Evolutionary conservation across 2,888 invertebrate genomes (phyloP), one percentile per base, ranked within the genome.

Genomic region (Cyrtodaria siliqua): DNA sequence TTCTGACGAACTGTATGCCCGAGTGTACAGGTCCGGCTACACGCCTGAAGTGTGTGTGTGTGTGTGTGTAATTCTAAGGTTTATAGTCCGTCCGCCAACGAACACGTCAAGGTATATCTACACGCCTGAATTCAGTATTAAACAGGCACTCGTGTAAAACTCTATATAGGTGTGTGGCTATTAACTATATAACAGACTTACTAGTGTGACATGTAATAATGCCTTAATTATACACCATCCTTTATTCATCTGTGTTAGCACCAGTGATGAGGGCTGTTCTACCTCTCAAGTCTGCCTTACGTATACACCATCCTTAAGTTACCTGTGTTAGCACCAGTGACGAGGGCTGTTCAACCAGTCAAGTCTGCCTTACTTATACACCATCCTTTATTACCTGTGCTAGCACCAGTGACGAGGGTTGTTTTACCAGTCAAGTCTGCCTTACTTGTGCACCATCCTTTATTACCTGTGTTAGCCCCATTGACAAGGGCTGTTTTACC

Each of bases 221-320:
- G 40, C 40, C 16, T 38, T 38, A 38, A 8, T 38, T 8, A 12
- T 8, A 38, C 40, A 38, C 40, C 40, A 38, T 8, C 40, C 40
- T 16, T 38, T 38, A n/a, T n/a, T 38, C n/a, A n/a, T n/a, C 44
- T 44, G 44, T 44, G 44, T 44, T 44, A 16, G n/a, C n/a, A n/a
- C 40, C 40, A 12, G 40, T 38, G 40, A 38, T 16, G 8, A 38
- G 8, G 40, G 16, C 40, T 12, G 40, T 38, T 16, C 16, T 38
- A 16, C 40, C 40, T 38, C 9, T 38, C 9, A 38, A 16, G 16
- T 38, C 40, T 38, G 40, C 40, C 16, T 38, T 38, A 38, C 40
- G 8, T 8, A 12, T 8, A 38, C 40, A 38, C 40, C 40, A 38
- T 8, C 40, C 40, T 16, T 38, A 12, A n/a, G n/a, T n/a, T 38